These are phyloP conservation scores for Leptodirus hochenwartii DNA, from an alignment of 2,888 invertebrate genomes.

Conservation along the genomic window DNA sequence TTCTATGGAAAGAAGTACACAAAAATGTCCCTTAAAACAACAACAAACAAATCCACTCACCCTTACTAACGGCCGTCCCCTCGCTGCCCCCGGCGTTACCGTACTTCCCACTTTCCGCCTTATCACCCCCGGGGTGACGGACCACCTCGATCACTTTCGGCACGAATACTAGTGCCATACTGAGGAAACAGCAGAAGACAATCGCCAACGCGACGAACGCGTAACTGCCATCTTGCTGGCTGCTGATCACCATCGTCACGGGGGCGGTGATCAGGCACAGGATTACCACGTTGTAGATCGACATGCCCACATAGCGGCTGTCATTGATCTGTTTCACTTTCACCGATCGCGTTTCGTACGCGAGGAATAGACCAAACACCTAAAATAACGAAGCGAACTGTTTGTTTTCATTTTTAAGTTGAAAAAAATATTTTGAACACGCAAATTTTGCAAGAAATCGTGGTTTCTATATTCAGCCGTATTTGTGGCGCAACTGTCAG, in stretches of 20 bases:
- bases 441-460: too few species aligned
- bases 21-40: too few species aligned
- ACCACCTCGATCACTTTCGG: constrained; percentile 93
- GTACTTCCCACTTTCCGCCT: constrained; percentile 74
- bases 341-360: constrained; percentile 94
- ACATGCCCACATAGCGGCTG: constrained; percentile 96
- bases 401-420: too few species aligned
- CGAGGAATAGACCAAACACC: constrained; percentile 92
- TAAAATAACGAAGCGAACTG: constrained; percentile 16
- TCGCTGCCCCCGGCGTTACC: constrained; percentile 62
- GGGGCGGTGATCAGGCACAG: constrained; percentile 95
- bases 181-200: constrained; percentile 94
- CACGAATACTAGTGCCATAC: constrained; percentile 96
- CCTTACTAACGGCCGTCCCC: too few species aligned
- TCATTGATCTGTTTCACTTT: constrained; percentile 97
- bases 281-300: constrained; percentile 98
- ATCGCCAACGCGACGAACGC: constrained; percentile 93
- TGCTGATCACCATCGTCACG: constrained; percentile 90
- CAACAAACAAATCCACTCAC: too few species aligned
- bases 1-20: constrained; percentile 75
- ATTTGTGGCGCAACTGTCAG: too few species aligned
- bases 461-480: too few species aligned
- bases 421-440: too few species aligned
- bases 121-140: constrained; percentile 72
- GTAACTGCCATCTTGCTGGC: constrained; percentile 95